Evolutionary conservation across 2,888 invertebrate species (phyloP).

Genomic region (Tetragonisca angustula): DNA sequence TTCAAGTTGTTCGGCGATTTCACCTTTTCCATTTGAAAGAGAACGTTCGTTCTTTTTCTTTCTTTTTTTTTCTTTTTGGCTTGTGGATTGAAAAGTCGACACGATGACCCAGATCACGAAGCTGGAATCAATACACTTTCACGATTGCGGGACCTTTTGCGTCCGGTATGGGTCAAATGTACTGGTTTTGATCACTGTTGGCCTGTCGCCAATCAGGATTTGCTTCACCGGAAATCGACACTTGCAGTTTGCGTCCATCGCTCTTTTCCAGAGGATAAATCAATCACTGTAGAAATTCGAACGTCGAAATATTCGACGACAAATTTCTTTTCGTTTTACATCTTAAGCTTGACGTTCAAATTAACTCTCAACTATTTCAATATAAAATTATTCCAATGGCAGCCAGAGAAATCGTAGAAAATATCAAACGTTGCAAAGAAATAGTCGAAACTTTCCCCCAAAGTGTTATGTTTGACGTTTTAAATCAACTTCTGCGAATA

Average conservation of each 20-base stretch:
- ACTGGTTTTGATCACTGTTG: constrained; percentile 46
- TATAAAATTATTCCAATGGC: not conserved
- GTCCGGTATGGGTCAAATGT: constrained; percentile 42
- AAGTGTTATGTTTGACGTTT: not conserved
- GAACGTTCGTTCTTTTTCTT: not conserved
- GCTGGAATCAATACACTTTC: constrained; percentile 69
- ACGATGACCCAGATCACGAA: constrained; percentile 64
- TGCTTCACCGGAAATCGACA: constrained; percentile 46
- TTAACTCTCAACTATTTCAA: not conserved
- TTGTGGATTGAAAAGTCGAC: constrained; percentile 54
- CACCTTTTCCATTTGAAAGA: constrained; percentile 7
- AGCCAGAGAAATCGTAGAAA: not conserved
- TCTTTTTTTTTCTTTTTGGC: constrained; percentile 9
- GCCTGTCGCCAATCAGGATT: constrained; percentile 61
- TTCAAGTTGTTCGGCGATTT: not conserved
- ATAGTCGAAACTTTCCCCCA: not conserved
- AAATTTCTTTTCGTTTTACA: too few species aligned
- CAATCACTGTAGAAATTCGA: not conserved
- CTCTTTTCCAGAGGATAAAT: not conserved
- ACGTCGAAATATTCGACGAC: too few species aligned
- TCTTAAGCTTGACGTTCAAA: not conserved
- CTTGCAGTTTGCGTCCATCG: constrained; percentile 5
- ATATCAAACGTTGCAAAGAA: not conserved
- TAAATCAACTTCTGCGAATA: not conserved
- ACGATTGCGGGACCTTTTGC: constrained; percentile 59